Evolutionary conservation across 37 sponge, comb jelly and placozoan genomes (phyloP), one percentile per base, ranked within the genome.

Genomic region (Geodia barretti): DNA sequence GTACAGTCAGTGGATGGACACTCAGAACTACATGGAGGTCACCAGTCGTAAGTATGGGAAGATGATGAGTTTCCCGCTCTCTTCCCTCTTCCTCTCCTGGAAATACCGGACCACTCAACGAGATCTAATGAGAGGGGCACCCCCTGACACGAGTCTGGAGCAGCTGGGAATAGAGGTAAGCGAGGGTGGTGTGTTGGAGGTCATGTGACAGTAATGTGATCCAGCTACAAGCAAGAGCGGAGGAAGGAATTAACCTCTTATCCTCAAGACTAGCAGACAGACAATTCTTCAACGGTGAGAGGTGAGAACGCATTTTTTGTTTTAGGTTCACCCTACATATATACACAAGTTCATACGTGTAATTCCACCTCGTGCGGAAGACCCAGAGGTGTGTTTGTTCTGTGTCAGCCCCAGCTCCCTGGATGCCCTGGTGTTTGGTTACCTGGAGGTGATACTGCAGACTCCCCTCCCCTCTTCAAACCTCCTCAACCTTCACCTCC

Each of bases 351-450:
- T 62, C 5, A 62, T 62, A 64, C 28, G 28, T n/a, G 20, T 32
- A 21, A 11, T 60, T 62, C 30, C 30, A 54, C 60, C 47, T 8
- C 11, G 20, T 24, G 8, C 63, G 5, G 14, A 8, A 62, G 54
- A 1, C 26, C 69, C 4, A 39, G 29, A 23, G 9, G 32, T 43
- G 21, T 28, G 32, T 28, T 39, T n/a, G n/a, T n/a, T n/a, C n/a
- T n/a, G n/a, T n/a, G n/a, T 0, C 62, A 87, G 85, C 4, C 71
- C 78, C 0, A 73, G 77, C 24, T 80, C 81, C 40, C 70, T 84
- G 1, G 90, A 90, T 85, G 86, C 78, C 29, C 64, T 80, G 47
- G 73, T 90, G 20, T 90, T 76, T 76, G 90, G 90, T 5, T 85
- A 81, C 36, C 61, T 90, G 28, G 90, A 90, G 54, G 71, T 81